Evolutionary conservation across 2,888 invertebrate genomes (phyloP).

Genomic region (Agrochola lota): DNA sequence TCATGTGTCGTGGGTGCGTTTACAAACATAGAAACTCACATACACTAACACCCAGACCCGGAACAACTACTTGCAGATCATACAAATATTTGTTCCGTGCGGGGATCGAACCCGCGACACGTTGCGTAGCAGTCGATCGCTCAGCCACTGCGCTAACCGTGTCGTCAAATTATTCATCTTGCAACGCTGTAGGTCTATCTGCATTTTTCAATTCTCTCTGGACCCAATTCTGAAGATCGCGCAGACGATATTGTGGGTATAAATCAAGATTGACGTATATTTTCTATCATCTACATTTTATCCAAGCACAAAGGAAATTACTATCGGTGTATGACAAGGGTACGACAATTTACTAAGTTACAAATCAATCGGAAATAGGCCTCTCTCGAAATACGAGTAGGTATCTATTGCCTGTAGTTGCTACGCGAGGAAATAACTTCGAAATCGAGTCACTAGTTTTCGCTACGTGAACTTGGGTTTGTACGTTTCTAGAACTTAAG

Average conservation of each 20-base stretch:
- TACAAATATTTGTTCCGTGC: no score
- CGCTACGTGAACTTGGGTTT: neutral
- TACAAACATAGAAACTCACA: no score
- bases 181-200: no score
- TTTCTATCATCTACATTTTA: neutral
- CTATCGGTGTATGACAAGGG: conserved; percentile 30
- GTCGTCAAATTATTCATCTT: no score
- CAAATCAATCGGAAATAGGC: conserved; percentile 16
- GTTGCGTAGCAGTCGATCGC: no score
- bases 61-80: no score
- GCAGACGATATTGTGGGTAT: neutral
- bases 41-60: no score
- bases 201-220: no score
- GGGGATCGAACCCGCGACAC: no score
- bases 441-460: neutral
- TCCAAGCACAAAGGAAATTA: neutral
- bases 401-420: neutral
- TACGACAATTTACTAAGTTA: conserved; percentile 24
- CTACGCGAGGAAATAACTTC: neutral
- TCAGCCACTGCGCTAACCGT: no score
- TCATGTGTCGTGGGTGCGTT: no score
- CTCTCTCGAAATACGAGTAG: neutral
- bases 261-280: neutral
- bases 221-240: no score
- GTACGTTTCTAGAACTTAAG: neutral